Conservation (phyloP, 2,888 invertebrate genomes). For the Carabus problematicus region DNA sequence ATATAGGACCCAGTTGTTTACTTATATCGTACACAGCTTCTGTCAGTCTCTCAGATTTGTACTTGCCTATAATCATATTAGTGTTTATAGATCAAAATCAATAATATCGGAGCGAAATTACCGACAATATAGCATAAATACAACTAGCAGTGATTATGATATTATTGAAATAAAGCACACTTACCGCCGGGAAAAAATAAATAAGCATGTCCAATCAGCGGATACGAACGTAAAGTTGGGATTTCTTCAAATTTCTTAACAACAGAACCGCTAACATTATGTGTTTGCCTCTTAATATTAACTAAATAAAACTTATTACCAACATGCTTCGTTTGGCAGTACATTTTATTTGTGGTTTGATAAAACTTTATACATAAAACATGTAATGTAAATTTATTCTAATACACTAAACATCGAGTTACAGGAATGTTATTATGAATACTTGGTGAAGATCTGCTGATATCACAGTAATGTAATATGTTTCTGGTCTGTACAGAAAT, state of each 20-base stretch:
- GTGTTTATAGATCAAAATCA: too few relatives aligned
- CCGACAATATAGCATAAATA: slow-evolving; percentile 2
- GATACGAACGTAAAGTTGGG: slow-evolving; percentile 52
- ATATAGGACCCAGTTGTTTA: slow-evolving; percentile 61
- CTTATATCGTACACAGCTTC: slow-evolving; percentile 59
- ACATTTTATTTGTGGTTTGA: slow-evolving; percentile 2
- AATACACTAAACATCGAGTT: neutral
- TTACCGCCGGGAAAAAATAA: slow-evolving; percentile 56
- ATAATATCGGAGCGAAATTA: slow-evolving; percentile 27
- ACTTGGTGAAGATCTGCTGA: too few relatives aligned
- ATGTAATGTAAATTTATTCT: slow-evolving; percentile 23
- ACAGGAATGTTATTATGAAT: neutral
- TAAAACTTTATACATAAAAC: slow-evolving; percentile 17
- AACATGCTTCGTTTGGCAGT: slow-evolving; percentile 3
- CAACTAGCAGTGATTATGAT: neutral
- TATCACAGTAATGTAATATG: too few relatives aligned
- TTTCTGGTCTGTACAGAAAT: neutral
- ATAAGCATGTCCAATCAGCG: slow-evolving; percentile 55
- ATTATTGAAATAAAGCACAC: slow-evolving; percentile 16
- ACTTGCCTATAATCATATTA: slow-evolving; percentile 53
- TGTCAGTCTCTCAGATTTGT: slow-evolving; percentile 56
- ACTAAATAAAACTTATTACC: neutral
- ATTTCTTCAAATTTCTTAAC: slow-evolving; percentile 46
- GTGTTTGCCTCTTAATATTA: neutral
- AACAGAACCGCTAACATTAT: neutral